Conservation (phyloP, 2,113 vertebrate genomes). For the Psettodes erumei region DNA sequence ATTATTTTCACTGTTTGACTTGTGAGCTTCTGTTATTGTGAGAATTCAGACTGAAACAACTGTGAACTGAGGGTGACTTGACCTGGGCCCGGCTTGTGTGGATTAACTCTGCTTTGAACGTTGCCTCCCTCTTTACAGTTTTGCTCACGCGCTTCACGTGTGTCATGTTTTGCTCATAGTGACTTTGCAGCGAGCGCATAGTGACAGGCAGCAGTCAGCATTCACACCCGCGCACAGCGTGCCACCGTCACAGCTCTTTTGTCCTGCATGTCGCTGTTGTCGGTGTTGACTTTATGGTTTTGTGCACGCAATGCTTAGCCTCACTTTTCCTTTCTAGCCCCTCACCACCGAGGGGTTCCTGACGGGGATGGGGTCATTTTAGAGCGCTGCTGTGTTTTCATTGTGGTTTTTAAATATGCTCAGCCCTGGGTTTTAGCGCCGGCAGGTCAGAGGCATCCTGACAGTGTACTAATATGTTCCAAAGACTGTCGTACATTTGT, state of each 20-base stretch:
- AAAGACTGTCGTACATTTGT: neutral
- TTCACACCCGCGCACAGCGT: constrained; percentile 45
- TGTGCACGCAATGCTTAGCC: constrained; percentile 50
- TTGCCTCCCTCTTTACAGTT: neutral
- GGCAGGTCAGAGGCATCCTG: neutral
- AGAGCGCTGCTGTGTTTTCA: no score
- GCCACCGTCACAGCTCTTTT: constrained; percentile 50
- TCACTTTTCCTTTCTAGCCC: constrained; percentile 35
- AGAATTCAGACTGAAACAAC: neutral
- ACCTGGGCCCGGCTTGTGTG: constrained; percentile 6
- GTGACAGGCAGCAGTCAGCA: constrained; percentile 58
- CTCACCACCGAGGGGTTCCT: constrained; percentile 24
- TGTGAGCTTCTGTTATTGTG: neutral
- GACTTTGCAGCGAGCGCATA: constrained; percentile 14
- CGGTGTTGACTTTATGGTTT: constrained; percentile 67
- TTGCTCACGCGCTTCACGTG: constrained; percentile 28
- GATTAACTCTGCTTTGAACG: constrained; percentile 36
- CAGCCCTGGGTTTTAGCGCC: neutral
- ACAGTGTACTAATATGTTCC: neutral
- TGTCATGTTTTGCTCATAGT: constrained; percentile 47
- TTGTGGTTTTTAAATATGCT: no score
- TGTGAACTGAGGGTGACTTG: neutral
- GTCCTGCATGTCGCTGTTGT: constrained; percentile 49
- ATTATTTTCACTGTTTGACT: no score
- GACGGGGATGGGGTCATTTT: constrained; percentile 28